phyloP scores from a whole-genome alignment of 1,140 invertebrate genomes.

The Drosophila malerkotliana region DNA sequence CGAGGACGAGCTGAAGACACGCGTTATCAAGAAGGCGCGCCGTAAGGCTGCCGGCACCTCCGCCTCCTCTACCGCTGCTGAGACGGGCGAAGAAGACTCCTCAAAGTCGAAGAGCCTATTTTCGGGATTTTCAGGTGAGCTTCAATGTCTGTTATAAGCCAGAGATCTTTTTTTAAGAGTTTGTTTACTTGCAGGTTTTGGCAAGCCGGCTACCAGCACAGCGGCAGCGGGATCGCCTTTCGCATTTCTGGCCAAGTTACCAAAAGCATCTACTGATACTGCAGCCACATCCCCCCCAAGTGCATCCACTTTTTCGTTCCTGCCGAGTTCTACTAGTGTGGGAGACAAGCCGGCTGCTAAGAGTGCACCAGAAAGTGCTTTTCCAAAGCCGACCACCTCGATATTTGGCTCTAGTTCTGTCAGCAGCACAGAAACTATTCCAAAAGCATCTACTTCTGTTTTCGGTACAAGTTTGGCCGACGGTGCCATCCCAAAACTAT shows the following conservation, averaged over 20 bases:
- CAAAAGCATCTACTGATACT: conserved; percentile 6
- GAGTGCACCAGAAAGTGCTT: not conserved
- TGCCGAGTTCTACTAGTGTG: not conserved
- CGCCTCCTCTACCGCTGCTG: conserved; percentile 1
- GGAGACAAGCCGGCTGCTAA: conserved; percentile 4
- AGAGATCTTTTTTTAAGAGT: too few relatives aligned
- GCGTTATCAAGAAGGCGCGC: conserved; percentile 91
- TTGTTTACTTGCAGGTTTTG: conserved; percentile 42
- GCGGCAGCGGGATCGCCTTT: conserved; percentile 83
- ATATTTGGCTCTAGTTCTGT: conserved; percentile 9
- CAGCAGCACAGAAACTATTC: not conserved
- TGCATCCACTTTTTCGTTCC: conserved; percentile 25
- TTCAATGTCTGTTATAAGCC: too few relatives aligned
- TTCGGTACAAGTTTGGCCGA: conserved; percentile 14
- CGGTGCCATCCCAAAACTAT: conserved; percentile 4
- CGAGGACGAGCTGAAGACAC: conserved; percentile 88
- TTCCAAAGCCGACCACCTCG: conserved; percentile 2
- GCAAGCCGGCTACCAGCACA: conserved; percentile 30
- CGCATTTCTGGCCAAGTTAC: conserved; percentile 85
- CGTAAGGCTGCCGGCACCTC: conserved; percentile 85
- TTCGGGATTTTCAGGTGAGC: conserved; percentile 86
- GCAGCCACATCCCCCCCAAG: not conserved
- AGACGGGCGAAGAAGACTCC: conserved; percentile 66
- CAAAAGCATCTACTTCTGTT: not conserved
- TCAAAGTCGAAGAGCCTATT: conserved; percentile 86